Percentiles rank a stretch among this genome's conserved stretches.
These are phyloP conservation scores for Desoria tigrina DNA, from an alignment of 2,888 invertebrate genomes.

Conservation along the genomic window DNA sequence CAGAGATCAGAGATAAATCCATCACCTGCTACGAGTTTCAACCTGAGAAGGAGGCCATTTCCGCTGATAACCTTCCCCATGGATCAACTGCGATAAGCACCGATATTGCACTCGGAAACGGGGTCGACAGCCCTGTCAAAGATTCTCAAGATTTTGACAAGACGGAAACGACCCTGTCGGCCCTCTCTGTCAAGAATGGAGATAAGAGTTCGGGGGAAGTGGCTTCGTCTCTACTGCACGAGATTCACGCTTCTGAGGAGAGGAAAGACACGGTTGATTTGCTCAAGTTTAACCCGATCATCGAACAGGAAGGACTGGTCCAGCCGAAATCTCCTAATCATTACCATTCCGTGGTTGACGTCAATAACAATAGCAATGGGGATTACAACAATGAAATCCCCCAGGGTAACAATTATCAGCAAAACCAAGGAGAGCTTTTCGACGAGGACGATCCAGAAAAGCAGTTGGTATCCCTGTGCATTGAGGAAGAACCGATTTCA, in stretches of 20 bases:
- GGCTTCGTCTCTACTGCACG: neutral
- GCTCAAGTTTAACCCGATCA: neutral
- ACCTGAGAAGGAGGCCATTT: neutral
- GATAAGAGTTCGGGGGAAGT: neutral
- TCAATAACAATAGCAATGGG: too few relatives aligned
- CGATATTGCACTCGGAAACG: neutral
- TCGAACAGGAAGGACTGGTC: neutral
- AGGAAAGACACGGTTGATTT: neutral
- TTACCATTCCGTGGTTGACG: neutral
- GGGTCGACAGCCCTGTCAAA: neutral
- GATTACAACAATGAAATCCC: too few relatives aligned
- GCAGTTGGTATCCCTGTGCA: conserved; percentile 30
- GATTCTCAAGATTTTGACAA: too few relatives aligned
- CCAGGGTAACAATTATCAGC: neutral
- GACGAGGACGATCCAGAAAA: conserved; percentile 8
- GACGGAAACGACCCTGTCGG: neutral
- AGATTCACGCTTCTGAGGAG: too few relatives aligned
- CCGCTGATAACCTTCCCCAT: neutral
- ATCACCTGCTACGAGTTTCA: conserved; percentile 17
- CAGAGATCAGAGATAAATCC: conserved; percentile 10
- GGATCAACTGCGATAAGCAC: too few relatives aligned
- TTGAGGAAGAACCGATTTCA: conserved; percentile 42
- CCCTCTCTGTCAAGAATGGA: neutral
- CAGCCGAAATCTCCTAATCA: neutral
- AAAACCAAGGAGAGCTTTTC: neutral